Conservation (phyloP, 2,797 vertebrate species). For the Trichosurus vulpecula region DNA sequence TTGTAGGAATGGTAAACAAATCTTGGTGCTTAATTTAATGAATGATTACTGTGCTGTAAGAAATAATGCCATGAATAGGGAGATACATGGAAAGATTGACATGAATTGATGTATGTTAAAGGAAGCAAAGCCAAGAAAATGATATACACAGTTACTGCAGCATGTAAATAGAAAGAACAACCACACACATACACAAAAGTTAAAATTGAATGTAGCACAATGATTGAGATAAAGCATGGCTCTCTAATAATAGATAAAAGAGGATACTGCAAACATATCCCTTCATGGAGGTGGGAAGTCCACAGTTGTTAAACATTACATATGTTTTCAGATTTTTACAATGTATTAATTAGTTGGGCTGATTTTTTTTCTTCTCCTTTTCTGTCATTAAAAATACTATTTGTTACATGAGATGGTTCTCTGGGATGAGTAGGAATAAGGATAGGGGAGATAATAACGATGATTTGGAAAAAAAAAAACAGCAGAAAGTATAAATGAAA, state of each 20-base stretch:
- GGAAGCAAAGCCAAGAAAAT: not conserved
- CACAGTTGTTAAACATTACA: not conserved
- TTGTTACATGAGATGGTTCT: not conserved
- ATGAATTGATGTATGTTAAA: not conserved
- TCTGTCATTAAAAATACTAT: too few relatives aligned
- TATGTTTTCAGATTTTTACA: not conserved
- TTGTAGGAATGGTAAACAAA: too few relatives aligned
- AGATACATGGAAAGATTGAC: not conserved
- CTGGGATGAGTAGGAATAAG: not conserved
- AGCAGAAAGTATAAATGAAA: not conserved
- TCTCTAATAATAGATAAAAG: not conserved
- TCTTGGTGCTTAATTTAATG: too few relatives aligned
- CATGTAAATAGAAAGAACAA: not conserved
- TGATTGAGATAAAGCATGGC: not conserved
- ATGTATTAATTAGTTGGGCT: not conserved
- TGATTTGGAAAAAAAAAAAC: not conserved
- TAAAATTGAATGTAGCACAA: not conserved
- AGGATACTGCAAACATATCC: too few relatives aligned
- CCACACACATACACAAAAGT: not conserved
- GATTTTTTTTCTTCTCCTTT: not conserved
- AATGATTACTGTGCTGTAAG: not conserved
- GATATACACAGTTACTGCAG: not conserved
- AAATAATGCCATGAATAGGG: not conserved
- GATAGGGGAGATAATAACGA: not conserved
- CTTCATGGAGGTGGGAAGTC: not conserved